Evolutionary conservation across 1,140 invertebrate species (phyloP), one percentile per base, ranked within the genome.

Genomic region (Lepeophtheirus salmonis): DNA sequence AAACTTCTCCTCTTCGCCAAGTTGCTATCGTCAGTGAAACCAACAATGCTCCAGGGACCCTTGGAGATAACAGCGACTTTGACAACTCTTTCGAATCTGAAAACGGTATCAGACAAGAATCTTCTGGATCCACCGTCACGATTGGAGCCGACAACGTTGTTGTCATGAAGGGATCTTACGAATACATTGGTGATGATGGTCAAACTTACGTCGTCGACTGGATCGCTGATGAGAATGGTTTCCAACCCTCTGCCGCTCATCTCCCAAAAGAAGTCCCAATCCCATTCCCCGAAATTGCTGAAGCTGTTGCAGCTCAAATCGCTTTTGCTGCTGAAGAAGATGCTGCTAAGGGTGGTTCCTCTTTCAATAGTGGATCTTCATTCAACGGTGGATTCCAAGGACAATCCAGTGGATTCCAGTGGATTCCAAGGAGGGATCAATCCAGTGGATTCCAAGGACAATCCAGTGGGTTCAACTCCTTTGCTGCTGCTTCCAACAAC

Each of bases 211-310:
- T 61, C 10, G 56, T 71, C n/a, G 64, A 62, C 12, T 73, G 73
- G 67, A 75, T 73, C 17, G 80, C 80, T 30, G 80, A 82, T 65
- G 78, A 81, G 65, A 79, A 80, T 64, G 80, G 80, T n/a, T 82
- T 80, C 69, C 67, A 74, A 48, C 72, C 80, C 21, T 64, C 69
- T n/a, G 77, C 77, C 21, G 76, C 70, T 50, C 75, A 78, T 50
- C 66, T 63, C 12, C 62, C 62, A 21, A 48, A 48, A 4, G 21
- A 61, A 14, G 22, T 61, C 54, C 21, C 30, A 10, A 20, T 51
- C 0, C 13, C 22, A 25, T 25, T 30, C 26, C 55, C 56, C 56
- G 51, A 64, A 50, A 30, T 60, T 16, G 48, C 62, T 20, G 62
- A 23, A 13, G 62, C 56, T 17, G 56, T 58, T 25, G 18, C 6